These are phyloP conservation scores for Rapana venosa DNA, from an alignment of 2,888 invertebrate genomes.

Conservation along the genomic window DNA sequence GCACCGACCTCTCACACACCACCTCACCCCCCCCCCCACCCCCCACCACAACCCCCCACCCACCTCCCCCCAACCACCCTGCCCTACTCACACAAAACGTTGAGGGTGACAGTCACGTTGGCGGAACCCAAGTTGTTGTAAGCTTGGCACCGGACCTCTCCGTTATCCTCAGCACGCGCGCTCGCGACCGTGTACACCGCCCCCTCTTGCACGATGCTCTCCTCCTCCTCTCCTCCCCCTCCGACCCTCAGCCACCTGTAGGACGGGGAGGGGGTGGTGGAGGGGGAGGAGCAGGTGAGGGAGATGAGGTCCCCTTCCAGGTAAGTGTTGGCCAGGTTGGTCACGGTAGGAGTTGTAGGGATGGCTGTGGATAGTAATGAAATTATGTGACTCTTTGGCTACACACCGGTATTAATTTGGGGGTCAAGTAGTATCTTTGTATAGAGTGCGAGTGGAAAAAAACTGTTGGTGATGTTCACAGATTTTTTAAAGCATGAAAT, in stretches of 20 bases:
- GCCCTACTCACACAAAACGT: conserved; percentile 8
- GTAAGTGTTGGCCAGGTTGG: background rate
- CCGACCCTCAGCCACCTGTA: conserved; percentile 25
- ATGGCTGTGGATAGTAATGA: background rate
- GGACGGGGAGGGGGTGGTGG: background rate
- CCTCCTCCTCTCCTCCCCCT: background rate
- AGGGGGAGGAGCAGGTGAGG: conserved; percentile 29
- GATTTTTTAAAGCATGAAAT: no score
- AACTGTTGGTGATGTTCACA: no score
- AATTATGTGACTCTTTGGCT: no score
- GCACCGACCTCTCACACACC: no score
- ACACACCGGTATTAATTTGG: no score
- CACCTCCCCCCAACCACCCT: no score
- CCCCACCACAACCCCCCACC: no score
- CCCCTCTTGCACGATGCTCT: background rate
- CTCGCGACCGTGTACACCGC: background rate
- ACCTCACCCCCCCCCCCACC: no score
- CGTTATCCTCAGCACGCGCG: background rate
- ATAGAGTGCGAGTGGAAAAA: no score
- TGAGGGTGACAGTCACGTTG: background rate
- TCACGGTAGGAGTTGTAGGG: background rate
- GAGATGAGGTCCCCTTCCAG: conserved; percentile 2
- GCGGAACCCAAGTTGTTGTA: conserved; percentile 24
- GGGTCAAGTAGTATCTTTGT: no score
- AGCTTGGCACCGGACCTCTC: conserved; percentile 9